Evolutionary conservation across 2,797 vertebrate genomes (phyloP).

Genomic region (Lagodon rhomboides): DNA sequence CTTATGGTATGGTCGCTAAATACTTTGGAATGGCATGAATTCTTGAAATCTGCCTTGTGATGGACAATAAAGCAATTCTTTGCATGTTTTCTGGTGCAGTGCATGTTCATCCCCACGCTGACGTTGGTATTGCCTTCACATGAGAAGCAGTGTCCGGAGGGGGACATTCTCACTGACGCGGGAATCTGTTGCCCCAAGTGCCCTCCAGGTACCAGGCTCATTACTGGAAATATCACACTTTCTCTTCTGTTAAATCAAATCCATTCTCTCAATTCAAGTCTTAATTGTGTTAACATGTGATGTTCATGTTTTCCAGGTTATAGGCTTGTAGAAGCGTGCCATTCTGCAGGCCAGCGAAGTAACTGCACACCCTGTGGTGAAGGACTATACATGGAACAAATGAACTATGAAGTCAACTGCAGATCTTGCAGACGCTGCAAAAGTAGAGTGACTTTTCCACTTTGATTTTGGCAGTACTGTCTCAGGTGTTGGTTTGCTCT

Average conservation of each 20-base stretch:
- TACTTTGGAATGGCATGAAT: background rate
- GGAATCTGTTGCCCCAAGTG: slow-evolving; percentile 84
- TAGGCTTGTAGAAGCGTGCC: slow-evolving; percentile 65
- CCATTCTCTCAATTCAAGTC: background rate
- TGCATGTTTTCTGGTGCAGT: slow-evolving; percentile 54
- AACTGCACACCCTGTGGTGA: slow-evolving; percentile 44
- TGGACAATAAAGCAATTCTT: background rate
- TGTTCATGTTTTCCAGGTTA: slow-evolving; percentile 71
- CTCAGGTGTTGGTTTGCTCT: background rate
- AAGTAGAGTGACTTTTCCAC: slow-evolving; percentile 54
- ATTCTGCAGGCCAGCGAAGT: background rate
- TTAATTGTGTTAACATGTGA: background rate
- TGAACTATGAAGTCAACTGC: slow-evolving; percentile 59
- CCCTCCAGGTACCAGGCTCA: slow-evolving; percentile 67
- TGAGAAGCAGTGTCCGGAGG: slow-evolving; percentile 2
- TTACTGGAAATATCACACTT: slow-evolving; percentile 1
- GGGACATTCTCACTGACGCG: background rate
- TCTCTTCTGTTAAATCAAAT: background rate
- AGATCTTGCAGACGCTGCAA: slow-evolving; percentile 9
- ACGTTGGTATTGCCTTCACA: background rate
- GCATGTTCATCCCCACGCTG: slow-evolving; percentile 2
- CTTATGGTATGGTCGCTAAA: slow-evolving; percentile 65
- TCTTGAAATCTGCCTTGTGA: background rate
- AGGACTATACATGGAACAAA: slow-evolving; percentile 35
- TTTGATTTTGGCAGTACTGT: background rate